These are phyloP conservation scores for Falco novaeseelandiae DNA, from an alignment of 2,797 vertebrate species.

Conservation along the genomic window DNA sequence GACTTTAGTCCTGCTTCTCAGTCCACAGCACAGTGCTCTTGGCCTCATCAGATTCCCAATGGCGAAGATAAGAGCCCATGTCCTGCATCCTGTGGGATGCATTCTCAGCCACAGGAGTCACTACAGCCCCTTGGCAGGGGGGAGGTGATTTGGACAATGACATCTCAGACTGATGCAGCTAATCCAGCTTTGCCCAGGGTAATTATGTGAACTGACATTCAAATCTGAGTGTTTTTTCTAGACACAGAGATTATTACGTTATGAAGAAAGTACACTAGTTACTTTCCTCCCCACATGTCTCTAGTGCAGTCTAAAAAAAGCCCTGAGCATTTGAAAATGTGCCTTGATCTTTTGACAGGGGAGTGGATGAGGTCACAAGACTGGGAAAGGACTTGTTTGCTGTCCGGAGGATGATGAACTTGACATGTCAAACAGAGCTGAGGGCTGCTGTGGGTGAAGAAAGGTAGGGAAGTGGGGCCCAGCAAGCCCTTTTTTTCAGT, in stretches of 20 bases:
- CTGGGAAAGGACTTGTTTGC: background rate
- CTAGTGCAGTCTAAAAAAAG: slow-evolving; percentile 1
- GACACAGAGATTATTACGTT: slow-evolving; percentile 6
- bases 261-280: background rate
- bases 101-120: slow-evolving; percentile 27
- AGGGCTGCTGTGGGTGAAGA: background rate
- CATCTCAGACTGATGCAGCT: background rate
- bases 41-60: background rate
- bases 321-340: background rate
- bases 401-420: background rate
- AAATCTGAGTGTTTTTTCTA: background rate
- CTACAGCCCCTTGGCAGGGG: slow-evolving; percentile 50
- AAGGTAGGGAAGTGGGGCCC: background rate
- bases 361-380: slow-evolving; percentile 51
- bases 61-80: background rate
- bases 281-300: background rate
- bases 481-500: background rate
- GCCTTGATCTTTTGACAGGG: slow-evolving; percentile 53
- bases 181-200: background rate
- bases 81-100: background rate
- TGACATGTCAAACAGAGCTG: background rate
- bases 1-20: background rate
- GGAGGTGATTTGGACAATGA: background rate
- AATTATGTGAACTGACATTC: background rate
- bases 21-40: background rate